phyloP scores from a whole-genome alignment of 1,140 invertebrate genomes.

The Brachionus rotundiformis region DNA sequence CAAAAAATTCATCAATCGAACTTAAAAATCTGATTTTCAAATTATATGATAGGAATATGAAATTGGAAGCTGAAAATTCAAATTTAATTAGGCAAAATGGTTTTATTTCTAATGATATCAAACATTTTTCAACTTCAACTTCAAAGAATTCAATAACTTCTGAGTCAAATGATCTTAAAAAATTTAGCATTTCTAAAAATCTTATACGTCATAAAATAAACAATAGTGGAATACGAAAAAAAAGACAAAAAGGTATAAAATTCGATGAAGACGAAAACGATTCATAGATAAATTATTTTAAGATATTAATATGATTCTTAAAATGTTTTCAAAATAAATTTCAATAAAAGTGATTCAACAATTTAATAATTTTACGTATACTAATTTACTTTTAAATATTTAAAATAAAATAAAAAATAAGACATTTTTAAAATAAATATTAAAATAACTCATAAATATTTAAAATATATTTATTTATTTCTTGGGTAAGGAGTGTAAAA shows the following conservation, averaged over 20 bases:
- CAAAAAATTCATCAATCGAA: neutral
- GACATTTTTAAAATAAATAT: no score
- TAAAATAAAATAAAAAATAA: no score
- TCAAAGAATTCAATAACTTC: no score
- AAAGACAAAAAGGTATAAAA: constrained; percentile 38
- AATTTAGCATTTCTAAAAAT: neutral
- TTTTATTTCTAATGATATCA: neutral
- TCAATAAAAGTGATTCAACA: no score
- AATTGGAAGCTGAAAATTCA: neutral
- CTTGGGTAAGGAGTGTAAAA: no score
- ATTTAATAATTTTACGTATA: no score
- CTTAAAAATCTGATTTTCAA: constrained; percentile 7
- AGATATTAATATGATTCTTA: no score
- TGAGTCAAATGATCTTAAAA: neutral
- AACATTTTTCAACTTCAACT: neutral
- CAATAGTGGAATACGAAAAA: neutral
- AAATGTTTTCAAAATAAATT: no score
- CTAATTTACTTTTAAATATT: no score
- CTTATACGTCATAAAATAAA: neutral
- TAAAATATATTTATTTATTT: no score
- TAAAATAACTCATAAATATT: no score
- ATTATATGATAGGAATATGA: neutral
- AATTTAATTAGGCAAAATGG: neutral
- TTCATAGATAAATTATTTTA: no score
- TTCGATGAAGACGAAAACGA: constrained; percentile 33